Evolutionary conservation across 2,888 invertebrate genomes (phyloP), one percentile per base, ranked within the genome.

Genomic region (Hirtodrosophila confusa): DNA sequence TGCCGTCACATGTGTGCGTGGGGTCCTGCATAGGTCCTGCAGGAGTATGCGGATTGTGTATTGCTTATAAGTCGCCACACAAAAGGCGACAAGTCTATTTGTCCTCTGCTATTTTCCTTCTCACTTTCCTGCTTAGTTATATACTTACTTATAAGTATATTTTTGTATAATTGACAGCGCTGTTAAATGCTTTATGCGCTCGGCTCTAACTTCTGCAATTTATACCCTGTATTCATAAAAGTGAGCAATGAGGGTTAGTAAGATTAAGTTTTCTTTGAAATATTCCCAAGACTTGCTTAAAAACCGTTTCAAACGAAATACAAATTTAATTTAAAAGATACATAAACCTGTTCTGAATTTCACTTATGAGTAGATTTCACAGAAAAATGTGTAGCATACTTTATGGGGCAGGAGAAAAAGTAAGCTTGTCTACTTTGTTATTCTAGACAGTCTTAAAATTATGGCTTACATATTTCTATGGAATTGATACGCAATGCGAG

Each of bases 81-180:
- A 61, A 57, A 55, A 49, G 53, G 65, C 57, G 71, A 78, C 70
- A 87, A 75, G 86, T 87, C 83, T 78, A 71, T 85, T 87, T 69
- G 44, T 62, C 35, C 67, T 67, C 57, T 61, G 41, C 60, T 64
- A 65, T 62, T 69, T 86, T 60, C 31, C 17, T 54, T 65, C 39
- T 11, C n/a, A 5, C 9, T 40, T 62, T 49, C 49, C 43, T 39
- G 51, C 49, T 78, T 63, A 63, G 54, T 63, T 73, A 53, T 56
- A 53, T 58, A 48, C 53, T 76, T 53, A 27, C 36, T 60, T 68
- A 70, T 68, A 68, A 74, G 68, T 74, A 75, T 78, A 78, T 78
- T 83, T 85, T 67, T 66, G 71, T 67, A 86, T 82, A 82, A 82
- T 82, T 82, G 88, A 82, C 75, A 78, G 65, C 50, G 48, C 50